These are phyloP conservation scores for Corapipo altera DNA, from an alignment of 2,113 vertebrate genomes.

Conservation along the genomic window DNA sequence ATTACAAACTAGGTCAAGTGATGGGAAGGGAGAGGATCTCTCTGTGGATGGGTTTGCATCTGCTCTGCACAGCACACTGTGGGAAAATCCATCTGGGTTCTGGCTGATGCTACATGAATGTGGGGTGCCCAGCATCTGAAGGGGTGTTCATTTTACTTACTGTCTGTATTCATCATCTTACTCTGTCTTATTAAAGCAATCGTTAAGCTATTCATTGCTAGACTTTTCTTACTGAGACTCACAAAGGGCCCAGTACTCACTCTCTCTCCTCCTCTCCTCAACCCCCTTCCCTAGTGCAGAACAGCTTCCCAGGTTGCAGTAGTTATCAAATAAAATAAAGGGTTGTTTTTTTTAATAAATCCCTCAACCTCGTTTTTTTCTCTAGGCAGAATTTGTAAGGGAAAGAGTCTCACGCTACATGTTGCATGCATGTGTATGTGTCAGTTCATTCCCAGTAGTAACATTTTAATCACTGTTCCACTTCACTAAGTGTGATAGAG, in stretches of 20 bases:
- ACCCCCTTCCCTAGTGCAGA: neutral
- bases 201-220: neutral
- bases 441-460: neutral
- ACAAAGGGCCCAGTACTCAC: neutral
- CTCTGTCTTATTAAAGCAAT: neutral
- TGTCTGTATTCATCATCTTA: neutral
- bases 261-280: neutral
- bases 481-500: neutral
- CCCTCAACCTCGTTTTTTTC: neutral
- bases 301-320: neutral
- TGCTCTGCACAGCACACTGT: accelerated
- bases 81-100: neutral
- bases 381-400: neutral
- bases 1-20: neutral
- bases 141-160: neutral
- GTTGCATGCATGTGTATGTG: neutral
- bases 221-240: neutral
- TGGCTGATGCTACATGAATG: neutral
- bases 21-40: neutral
- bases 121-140: neutral
- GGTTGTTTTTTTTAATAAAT: neutral
- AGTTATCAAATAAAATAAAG: neutral
- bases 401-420: neutral
- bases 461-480: neutral
- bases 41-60: neutral